phyloP scores from a whole-genome alignment of 1,140 invertebrate genomes.

The Drosophila setifemur region DNA sequence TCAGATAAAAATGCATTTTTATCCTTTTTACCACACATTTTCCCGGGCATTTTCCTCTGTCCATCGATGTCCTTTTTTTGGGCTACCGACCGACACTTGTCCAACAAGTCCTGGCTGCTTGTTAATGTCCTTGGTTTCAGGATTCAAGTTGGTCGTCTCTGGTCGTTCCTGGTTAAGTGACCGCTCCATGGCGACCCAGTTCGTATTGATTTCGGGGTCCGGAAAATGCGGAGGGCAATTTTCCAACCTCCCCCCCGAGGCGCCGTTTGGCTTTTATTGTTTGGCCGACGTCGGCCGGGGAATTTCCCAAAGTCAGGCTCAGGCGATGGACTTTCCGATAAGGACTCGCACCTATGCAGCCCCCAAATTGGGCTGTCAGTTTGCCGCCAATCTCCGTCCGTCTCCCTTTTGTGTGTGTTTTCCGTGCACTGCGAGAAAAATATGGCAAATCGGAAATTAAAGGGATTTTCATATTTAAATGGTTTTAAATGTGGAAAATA shows the following conservation, averaged over 20 bases:
- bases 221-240: not conserved
- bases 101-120: not conserved
- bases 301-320: conserved; percentile 45
- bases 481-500: too few relatives aligned
- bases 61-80: not conserved
- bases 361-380: conserved; percentile 19
- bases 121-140: not conserved
- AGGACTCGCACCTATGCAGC: conserved; percentile 26
- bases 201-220: conserved; percentile 40
- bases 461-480: too few relatives aligned
- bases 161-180: conserved; percentile 22
- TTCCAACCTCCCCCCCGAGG: not conserved
- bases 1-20: too few relatives aligned
- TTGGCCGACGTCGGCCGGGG: conserved; percentile 26
- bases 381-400: not conserved
- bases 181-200: conserved; percentile 33
- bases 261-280: conserved; percentile 54
- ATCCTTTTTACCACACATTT: not conserved
- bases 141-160: not conserved
- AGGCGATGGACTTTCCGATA: conserved; percentile 28
- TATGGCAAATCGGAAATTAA: too few relatives aligned
- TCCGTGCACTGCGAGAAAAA: not conserved
- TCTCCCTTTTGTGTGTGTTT: too few relatives aligned
- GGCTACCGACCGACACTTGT: not conserved
- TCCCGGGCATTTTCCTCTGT: too few relatives aligned